Evolutionary conservation across 2,888 invertebrate species (phyloP).

Genomic region (Aphodius sticticus): DNA sequence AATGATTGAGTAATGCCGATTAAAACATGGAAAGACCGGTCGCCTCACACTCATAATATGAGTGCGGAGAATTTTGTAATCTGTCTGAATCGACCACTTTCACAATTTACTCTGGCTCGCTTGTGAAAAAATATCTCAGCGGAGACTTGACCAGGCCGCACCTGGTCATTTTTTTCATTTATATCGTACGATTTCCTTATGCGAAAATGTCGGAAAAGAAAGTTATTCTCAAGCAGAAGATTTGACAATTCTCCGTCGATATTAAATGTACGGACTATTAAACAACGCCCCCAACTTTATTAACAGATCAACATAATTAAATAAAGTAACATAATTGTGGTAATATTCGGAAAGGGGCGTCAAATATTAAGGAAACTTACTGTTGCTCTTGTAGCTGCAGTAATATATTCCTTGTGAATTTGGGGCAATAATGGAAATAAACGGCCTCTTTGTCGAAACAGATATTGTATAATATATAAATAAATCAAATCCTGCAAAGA

Average conservation of each 20-base stretch:
- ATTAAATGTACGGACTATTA: too few species aligned
- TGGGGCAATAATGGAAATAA: too few species aligned
- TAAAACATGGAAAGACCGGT: slow-evolving; percentile 4
- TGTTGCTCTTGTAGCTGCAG: too few species aligned
- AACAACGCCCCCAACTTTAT: too few species aligned
- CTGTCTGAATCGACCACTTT: not conserved
- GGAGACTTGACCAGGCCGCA: not conserved
- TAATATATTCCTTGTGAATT: too few species aligned
- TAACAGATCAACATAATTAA: too few species aligned
- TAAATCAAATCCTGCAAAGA: too few species aligned
- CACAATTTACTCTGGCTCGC: not conserved
- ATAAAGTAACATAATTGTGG: too few species aligned
- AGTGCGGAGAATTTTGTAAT: not conserved
- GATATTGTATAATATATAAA: too few species aligned
- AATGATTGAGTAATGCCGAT: not conserved
- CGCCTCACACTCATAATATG: not conserved
- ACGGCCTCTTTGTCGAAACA: too few species aligned
- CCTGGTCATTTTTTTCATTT: not conserved
- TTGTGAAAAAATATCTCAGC: not conserved
- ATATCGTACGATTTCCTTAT: not conserved
- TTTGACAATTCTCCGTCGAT: not conserved
- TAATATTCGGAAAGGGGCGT: too few species aligned
- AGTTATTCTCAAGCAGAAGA: not conserved
- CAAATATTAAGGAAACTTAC: too few species aligned
- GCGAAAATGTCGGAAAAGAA: not conserved